Percentiles rank a stretch among this genome's conserved stretches.
phyloP scores from a whole-genome alignment of 2,888 invertebrate species.

The Stictocephala bisonia region DNA sequence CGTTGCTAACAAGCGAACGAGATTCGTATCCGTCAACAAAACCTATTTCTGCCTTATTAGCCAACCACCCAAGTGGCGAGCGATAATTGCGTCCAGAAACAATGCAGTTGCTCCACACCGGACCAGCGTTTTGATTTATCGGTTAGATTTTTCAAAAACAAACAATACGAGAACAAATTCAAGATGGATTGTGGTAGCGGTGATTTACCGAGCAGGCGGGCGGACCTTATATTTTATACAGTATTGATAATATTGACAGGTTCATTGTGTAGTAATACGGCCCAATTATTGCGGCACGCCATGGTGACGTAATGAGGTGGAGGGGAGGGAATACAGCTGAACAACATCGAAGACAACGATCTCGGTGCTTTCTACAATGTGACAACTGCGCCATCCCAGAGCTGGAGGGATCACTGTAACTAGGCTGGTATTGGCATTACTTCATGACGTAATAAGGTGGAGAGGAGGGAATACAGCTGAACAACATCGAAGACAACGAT shows the following conservation, averaged over 20 bases:
- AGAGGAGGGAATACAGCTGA: not conserved
- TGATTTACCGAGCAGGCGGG: slow-evolving; percentile 3
- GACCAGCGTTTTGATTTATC: slow-evolving; percentile 29
- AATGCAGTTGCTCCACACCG: not conserved
- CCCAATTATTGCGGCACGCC: slow-evolving; percentile 22
- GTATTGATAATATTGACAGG: slow-evolving; percentile 38
- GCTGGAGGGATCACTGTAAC: too few relatives aligned
- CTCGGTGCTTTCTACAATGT: too few relatives aligned
- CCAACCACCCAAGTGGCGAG: too few relatives aligned
- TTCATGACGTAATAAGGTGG: slow-evolving; percentile 14
- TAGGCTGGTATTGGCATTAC: too few relatives aligned
- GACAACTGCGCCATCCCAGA: too few relatives aligned
- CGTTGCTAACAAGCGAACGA: too few relatives aligned
- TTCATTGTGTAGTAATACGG: slow-evolving; percentile 9
- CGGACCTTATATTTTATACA: slow-evolving; percentile 15
- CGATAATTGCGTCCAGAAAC: too few relatives aligned
- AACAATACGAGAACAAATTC: slow-evolving; percentile 15
- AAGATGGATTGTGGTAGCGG: not conserved
- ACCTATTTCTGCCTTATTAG: too few relatives aligned
- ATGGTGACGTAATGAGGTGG: slow-evolving; percentile 21
- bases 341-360: too few relatives aligned
- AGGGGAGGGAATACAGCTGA: not conserved
- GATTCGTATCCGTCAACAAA: too few relatives aligned
- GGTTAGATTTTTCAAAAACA: slow-evolving; percentile 9
- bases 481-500: too few relatives aligned